These are phyloP conservation scores for Microcebus ravelobensis DNA, from an alignment of 2,113 vertebrate species.

Conservation along the genomic window DNA sequence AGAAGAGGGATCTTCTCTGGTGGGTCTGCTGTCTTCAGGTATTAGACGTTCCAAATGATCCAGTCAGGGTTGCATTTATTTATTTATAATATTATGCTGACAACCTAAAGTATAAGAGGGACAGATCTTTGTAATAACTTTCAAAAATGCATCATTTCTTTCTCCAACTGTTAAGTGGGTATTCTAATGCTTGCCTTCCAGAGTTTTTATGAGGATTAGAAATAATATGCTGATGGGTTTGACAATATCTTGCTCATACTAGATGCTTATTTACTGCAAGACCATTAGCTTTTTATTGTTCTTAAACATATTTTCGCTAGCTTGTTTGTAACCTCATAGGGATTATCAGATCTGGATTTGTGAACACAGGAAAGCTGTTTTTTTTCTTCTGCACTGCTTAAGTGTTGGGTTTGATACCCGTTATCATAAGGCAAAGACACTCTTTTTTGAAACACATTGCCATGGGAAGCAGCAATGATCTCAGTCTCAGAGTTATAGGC, in stretches of 20 bases:
- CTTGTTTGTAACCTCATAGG: neutral
- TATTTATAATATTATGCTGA: neutral
- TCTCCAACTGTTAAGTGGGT: neutral
- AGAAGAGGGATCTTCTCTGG: neutral
- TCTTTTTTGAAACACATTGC: constrained; percentile 20
- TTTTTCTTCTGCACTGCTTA: neutral
- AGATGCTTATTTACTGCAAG: neutral
- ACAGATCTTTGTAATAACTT: neutral
- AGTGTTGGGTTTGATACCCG: neutral
- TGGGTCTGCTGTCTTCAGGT: neutral
- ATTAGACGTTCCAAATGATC: neutral
- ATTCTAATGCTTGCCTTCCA: neutral
- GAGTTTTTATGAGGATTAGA: neutral
- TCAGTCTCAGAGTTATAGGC: constrained; percentile 33
- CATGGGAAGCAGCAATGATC: constrained; percentile 36
- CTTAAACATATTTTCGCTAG: neutral
- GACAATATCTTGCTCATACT: neutral
- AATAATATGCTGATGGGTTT: neutral
- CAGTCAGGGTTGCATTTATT: neutral
- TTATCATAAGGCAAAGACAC: neutral
- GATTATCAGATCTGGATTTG: neutral
- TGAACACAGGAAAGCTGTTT: neutral
- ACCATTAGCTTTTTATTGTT: neutral
- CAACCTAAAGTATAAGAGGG: neutral
- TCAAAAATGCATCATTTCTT: neutral